Evolutionary conservation across 1,140 invertebrate species (phyloP).

Genomic region (Reticulitermes speratus): DNA sequence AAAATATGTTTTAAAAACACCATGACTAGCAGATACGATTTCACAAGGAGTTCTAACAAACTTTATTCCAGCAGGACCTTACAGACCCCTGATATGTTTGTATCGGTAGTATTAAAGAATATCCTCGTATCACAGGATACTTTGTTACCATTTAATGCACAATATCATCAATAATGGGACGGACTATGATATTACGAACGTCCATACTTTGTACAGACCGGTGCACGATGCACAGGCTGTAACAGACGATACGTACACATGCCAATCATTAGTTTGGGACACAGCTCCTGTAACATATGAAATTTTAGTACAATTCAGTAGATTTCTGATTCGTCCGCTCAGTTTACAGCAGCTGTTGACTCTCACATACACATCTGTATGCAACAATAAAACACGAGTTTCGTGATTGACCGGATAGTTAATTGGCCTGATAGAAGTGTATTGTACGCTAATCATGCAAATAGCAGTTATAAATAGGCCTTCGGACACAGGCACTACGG

Average conservation of each 20-base stretch:
- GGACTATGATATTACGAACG: neutral
- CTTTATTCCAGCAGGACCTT: neutral
- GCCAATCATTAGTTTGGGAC: neutral
- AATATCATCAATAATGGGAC: neutral
- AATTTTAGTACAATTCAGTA: neutral
- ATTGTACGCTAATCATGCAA: slow-evolving; percentile 16
- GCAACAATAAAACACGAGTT: slow-evolving; percentile 2
- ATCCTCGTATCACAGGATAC: neutral
- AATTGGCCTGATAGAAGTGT: slow-evolving; percentile 13
- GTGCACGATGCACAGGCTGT: neutral
- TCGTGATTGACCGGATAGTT: slow-evolving; percentile 14
- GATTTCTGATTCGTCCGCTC: neutral
- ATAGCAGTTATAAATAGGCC: slow-evolving; percentile 14
- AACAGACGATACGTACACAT: neutral
- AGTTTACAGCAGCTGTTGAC: neutral
- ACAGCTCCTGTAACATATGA: neutral
- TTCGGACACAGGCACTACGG: neutral
- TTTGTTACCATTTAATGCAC: neutral
- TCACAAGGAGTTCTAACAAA: too few relatives aligned
- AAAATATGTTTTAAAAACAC: too few relatives aligned
- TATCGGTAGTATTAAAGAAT: neutral
- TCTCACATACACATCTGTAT: neutral
- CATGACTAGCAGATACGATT: too few relatives aligned
- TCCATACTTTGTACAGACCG: neutral
- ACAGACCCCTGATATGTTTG: neutral